Base-by-base conservation (phyloP, 2,113 vertebrate genomes). In the Corythornis madagascariensis region DNA sequence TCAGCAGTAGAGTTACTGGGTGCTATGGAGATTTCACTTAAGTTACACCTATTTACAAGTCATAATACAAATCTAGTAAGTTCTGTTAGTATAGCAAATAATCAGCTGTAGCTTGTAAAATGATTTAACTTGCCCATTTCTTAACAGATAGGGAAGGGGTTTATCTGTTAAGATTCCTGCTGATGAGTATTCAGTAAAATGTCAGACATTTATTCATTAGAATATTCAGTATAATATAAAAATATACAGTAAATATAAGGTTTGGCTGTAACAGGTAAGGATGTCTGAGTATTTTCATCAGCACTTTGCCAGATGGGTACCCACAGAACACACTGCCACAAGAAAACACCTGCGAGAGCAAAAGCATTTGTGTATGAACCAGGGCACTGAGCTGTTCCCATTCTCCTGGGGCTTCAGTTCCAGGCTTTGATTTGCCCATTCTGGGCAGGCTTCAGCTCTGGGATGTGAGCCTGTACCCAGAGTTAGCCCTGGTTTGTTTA, bases 221-320 rank as follows among this genome's bases (percentile, higher is more conserved):
- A 80, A 78, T 91, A 94, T 77, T 95, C 79, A 61, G 69, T 72
- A 93, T 83, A 92, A 93, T 83, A 95, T 91, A 93, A 95, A 96
- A 96, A 94, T 86, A 95, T 78, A 95, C 91, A 92, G 95, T 87
- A 95, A 97, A 85, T 95, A 88, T 76, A 94, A 94, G 66, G 88
- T 88, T 64, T 90, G 84, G 83, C 71, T 91, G 72, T 69, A 73
- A 92, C 47, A 83, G 70, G 45, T 21, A 72, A 38, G 74, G 64
- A 42, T 66, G 35, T 93, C 88, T 88, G 83, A 42, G 24, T 80
- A 22, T 89, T 79, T 93, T 81, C 83, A 92, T 81, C 91, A 94
- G 72, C 7, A 0, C 75, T 94, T 84, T 82, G 48, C 82, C 74
- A 88, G 87, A 86, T 0, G 0, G 73, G 53, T 89, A 84, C 45